These are phyloP conservation scores for Meandrina meandrites DNA, from an alignment of 92 coral and sea anemone species.

Conservation along the genomic window DNA sequence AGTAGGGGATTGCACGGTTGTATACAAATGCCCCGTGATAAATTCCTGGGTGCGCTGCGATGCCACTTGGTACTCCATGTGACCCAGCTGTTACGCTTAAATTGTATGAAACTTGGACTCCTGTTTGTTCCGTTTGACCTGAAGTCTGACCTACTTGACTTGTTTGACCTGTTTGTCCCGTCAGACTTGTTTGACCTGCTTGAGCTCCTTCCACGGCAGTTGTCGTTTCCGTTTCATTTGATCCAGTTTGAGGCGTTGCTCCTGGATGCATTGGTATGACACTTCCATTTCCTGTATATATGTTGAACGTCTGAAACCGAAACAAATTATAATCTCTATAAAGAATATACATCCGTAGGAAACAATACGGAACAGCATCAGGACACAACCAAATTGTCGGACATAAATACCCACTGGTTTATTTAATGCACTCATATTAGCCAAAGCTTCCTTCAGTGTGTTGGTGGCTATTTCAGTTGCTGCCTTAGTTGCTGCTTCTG, in stretches of 20 bases:
- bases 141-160: background rate
- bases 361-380: background rate
- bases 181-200: background rate
- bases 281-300: constrained; percentile 37
- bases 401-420: constrained; percentile 25
- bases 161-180: background rate
- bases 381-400: background rate
- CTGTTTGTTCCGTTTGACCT: background rate
- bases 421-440: background rate
- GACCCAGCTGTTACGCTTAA: background rate
- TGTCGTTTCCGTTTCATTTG: background rate
- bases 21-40: constrained; percentile 38
- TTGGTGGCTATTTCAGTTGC: constrained; percentile 57
- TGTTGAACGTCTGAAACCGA: constrained; percentile 29
- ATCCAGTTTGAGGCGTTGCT: background rate
- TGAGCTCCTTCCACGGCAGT: background rate
- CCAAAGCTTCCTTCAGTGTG: constrained; percentile 55
- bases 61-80: background rate
- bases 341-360: background rate
- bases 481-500: constrained; percentile 56
- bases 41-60: constrained; percentile 31
- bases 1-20: constrained; percentile 34
- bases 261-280: constrained; percentile 35
- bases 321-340: background rate
- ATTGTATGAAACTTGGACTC: background rate